phyloP scores from a whole-genome alignment of 2,797 vertebrate species.

The Acropternis orthonyx region DNA sequence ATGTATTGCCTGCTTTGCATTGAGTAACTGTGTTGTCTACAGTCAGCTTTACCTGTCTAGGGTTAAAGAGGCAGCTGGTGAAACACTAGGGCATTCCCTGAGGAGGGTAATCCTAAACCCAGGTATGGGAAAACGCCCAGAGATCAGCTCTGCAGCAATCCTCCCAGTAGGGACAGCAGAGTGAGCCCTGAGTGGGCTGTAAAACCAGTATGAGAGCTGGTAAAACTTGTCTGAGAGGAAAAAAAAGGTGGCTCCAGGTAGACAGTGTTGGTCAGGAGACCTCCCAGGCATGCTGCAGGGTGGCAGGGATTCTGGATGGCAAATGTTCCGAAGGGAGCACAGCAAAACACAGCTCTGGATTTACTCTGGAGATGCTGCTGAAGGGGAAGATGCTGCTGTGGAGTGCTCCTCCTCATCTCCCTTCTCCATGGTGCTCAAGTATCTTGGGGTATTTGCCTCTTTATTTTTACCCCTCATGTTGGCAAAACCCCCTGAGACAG shows the following conservation, averaged over 20 bases:
- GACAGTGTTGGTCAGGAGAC: not conserved
- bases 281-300: not conserved
- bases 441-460: not conserved
- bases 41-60: not conserved
- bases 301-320: not conserved
- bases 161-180: not conserved
- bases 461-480: not conserved
- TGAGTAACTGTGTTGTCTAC: not conserved
- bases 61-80: not conserved
- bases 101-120: slow-evolving; percentile 8
- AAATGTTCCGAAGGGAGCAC: not conserved
- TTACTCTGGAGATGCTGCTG: not conserved
- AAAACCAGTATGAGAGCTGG: slow-evolving; percentile 43
- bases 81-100: not conserved
- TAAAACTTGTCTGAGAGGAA: slow-evolving; percentile 37
- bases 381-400: not conserved
- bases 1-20: not conserved
- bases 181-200: not conserved
- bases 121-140: not conserved
- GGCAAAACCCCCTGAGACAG: not conserved
- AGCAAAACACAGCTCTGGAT: not conserved
- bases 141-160: not conserved
- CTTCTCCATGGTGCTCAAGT: not conserved
- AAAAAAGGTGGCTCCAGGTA: slow-evolving; percentile 12
- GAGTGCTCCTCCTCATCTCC: not conserved